Evolutionary conservation across 2,888 invertebrate genomes (phyloP).

Genomic region (Drosophila vallismaia): DNA sequence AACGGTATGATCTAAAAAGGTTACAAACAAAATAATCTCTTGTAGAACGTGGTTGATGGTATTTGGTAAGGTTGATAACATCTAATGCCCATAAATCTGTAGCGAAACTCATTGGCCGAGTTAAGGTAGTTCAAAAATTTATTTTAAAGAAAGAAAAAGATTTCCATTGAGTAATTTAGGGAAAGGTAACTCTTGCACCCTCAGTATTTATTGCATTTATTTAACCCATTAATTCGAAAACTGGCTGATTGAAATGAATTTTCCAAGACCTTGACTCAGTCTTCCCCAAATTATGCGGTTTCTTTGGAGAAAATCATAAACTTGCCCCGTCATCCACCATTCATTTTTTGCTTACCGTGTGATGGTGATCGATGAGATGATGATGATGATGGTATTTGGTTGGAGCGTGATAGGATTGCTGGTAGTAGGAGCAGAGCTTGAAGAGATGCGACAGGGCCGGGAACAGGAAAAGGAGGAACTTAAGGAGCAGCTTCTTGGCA

Average conservation of each 20-base stretch:
- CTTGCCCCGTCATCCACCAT: background rate
- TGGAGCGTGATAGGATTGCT: conserved; percentile 87
- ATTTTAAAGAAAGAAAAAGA: background rate
- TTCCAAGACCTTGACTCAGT: background rate
- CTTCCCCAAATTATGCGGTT: conserved; percentile 4
- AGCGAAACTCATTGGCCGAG: background rate
- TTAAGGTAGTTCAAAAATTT: background rate
- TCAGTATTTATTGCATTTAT: too few species aligned
- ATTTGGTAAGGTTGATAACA: background rate
- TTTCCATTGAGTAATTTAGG: background rate
- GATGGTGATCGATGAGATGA: conserved; percentile 91
- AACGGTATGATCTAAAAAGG: background rate
- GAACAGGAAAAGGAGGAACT: conserved; percentile 91
- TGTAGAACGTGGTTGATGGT: background rate
- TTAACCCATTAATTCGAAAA: background rate
- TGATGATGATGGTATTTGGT: conserved; percentile 93
- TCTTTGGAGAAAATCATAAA: background rate
- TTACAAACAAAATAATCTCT: background rate
- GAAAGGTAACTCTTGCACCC: background rate
- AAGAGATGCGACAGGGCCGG: conserved; percentile 93
- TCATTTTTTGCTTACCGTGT: conserved; percentile 84
- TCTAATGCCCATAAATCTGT: background rate
- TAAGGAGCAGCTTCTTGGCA: conserved; percentile 92
- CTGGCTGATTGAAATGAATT: background rate
- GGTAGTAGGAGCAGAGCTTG: conserved; percentile 93